Conservation (phyloP, 2,888 invertebrate species). For the Hydroisotoma schaefferi region DNA sequence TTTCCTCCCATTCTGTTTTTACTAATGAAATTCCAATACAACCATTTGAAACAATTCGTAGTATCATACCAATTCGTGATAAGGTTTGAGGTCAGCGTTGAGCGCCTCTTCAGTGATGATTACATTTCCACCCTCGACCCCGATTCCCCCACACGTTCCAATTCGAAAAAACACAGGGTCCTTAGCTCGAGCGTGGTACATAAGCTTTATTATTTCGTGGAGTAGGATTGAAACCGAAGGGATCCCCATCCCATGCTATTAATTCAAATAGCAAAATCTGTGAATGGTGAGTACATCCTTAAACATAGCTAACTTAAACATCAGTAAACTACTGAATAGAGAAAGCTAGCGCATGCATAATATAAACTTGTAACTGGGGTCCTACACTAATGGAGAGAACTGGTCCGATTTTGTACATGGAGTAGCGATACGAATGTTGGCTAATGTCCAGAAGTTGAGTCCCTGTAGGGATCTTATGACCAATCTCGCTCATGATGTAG, state of each 20-base stretch:
- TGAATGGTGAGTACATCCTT: too few relatives aligned
- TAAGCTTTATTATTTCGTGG: constrained; percentile 87
- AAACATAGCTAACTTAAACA: too few relatives aligned
- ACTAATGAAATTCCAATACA: background rate
- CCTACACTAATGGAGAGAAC: constrained; percentile 79
- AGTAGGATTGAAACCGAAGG: constrained; percentile 93
- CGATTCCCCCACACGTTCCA: constrained; percentile 90
- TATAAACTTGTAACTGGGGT: too few relatives aligned
- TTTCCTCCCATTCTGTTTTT: background rate
- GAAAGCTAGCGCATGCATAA: too few relatives aligned
- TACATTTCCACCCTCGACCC: constrained; percentile 87
- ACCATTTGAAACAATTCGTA: background rate
- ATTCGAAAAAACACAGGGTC: constrained; percentile 92
- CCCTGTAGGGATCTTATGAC: constrained; percentile 82
- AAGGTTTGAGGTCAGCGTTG: constrained; percentile 77
- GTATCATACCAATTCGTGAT: constrained; percentile 74
- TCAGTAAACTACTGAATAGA: too few relatives aligned
- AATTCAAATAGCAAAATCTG: background rate
- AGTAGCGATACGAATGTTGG: constrained; percentile 86
- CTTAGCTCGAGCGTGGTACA: constrained; percentile 83
- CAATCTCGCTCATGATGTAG: constrained; percentile 84
- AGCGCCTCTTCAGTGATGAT: constrained; percentile 89
- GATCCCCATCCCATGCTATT: constrained; percentile 95
- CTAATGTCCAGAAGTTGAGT: constrained; percentile 84
- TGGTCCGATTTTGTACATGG: constrained; percentile 92